Evolutionary conservation across 2,888 invertebrate genomes (phyloP), one percentile per base, ranked within the genome.

Genomic region (Sisyra nigra): DNA sequence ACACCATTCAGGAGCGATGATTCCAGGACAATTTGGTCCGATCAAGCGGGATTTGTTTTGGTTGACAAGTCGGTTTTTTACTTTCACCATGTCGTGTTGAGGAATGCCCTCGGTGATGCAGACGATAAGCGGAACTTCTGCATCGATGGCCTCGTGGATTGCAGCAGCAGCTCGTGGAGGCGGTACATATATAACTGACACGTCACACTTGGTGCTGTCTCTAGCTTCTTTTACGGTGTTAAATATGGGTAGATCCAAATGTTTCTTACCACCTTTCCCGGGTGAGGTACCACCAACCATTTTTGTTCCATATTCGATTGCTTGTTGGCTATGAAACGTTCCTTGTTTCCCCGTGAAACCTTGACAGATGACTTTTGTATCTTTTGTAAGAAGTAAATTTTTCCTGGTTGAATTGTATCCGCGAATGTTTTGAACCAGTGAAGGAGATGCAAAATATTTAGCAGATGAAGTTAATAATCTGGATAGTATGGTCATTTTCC

Each of bases 11-110:
- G 76, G 74, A 24, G 78, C 77, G 54, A 87, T 86, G 48, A 87
- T 77, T 50, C 84, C 86, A 7, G 86, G 86, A 59, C 86, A 87
- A 58, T 87, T 88, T 3, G 86, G 87, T 2, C 87, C 86, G 50
- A 87, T 71, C 9, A 88, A 65, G 49, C 86, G 67, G 2, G 79
- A 76, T 58, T 81, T 82, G 53, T 62, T 67, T 58, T 86, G 83
- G 52, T 67, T 57, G 1, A 69, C 48, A 14, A 79, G 61, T 31
- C 64, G 62, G 48, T 74, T 67, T 57, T 82, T 83, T 6, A 88
- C 80, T 54, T 71, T 69, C 9, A 86, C 84, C 86, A 88, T 87
- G 55, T 88, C 86, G 53, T 82, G 76, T 54, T 81, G 80, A 14
- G 81, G 81, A 49, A 83, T 76, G 48, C 79, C 80, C 60, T 80